These are phyloP conservation scores for Dermolepida albohirtum DNA, from an alignment of 2,888 invertebrate species.

Conservation along the genomic window DNA sequence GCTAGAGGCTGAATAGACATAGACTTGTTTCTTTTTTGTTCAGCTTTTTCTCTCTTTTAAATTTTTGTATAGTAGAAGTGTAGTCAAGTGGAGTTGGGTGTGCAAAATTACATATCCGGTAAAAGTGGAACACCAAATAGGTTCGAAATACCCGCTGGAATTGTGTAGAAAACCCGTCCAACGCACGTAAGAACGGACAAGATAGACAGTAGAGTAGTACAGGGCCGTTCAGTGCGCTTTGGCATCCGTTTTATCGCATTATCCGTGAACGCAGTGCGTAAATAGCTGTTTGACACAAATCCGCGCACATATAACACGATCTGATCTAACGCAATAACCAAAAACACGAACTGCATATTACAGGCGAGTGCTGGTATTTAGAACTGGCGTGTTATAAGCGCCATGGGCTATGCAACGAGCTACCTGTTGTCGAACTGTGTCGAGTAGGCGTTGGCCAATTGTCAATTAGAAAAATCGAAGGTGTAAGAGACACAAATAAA, in stretches of 20 bases:
- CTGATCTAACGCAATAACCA: conserved; percentile 10
- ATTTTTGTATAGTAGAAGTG: conserved; percentile 13
- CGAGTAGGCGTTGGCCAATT: conserved; percentile 33
- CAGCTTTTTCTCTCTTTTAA: neutral
- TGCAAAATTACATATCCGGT: conserved; percentile 49
- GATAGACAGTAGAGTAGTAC: conserved; percentile 55
- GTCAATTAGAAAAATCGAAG: conserved; percentile 24
- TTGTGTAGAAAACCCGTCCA: neutral
- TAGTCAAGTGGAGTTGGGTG: conserved; percentile 42
- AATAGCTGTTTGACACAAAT: conserved; percentile 36
- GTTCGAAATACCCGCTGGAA: conserved; percentile 4
- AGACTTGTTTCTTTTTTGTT: conserved; percentile 19
- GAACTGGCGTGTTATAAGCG: conserved; percentile 6
- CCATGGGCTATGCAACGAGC: conserved; percentile 31
- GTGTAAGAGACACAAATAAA: conserved; percentile 36
- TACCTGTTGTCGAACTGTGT: conserved; percentile 23
- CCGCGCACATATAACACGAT: conserved; percentile 14
- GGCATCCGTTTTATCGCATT: conserved; percentile 10
- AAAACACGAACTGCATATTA: conserved; percentile 18
- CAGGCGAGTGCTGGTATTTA: neutral
- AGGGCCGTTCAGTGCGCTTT: conserved; percentile 51
- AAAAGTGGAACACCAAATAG: conserved; percentile 49
- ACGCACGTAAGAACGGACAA: no score
- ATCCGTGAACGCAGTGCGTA: conserved; percentile 34
- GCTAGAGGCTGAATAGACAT: conserved; percentile 9